Evolutionary conservation across 2,888 invertebrate genomes (phyloP), one percentile per base, ranked within the genome.

Genomic region (Lysandra bellargus): DNA sequence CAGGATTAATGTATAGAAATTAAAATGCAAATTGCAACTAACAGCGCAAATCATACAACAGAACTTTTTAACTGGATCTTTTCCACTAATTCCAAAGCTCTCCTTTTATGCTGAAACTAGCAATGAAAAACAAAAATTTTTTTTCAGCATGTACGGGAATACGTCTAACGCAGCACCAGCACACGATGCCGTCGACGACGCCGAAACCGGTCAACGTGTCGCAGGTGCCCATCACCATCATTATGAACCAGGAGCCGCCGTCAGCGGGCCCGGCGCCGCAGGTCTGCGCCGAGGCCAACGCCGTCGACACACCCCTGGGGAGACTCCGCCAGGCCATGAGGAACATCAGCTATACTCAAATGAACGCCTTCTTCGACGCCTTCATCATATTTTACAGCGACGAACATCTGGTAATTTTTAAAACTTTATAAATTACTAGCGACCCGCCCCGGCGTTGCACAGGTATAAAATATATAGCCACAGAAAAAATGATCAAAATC

Each of bases 331-430:
- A 89, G 64, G 95, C 95, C 79, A 95, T 96, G 95, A 88, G 87
- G 64, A 90, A 89, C 83, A 83, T 87, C 2, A 85, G 84, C 77
- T 91, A 90, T 81, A 90, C 92, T n/a, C 90, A 90, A 81, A 89
- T 89, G 87, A 90, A 87, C 74, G 85, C 89, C 0, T 86, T 86
- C 79, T 88, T 97, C 9, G 96, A 97, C 85, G 98, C 97, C 0
- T 97, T 97, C 84, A 95, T 98, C 79, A 92, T 98, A 79, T 97
- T 97, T 78, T 96, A 96, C 78, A 96, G 96, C 81, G 98, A 98
- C 87, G 97, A 97, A 85, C 98, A 98, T 92, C 96, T 97, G 95
- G 97, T 97, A 90, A 85, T 82, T 49, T 72, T 78, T 57, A 4
- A 30, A 64, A 30, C 37, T 12, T 49, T 49, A 23, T 23, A 23